Conservation (phyloP, 2,888 invertebrate genomes). For the Copidosoma aretas region DNA sequence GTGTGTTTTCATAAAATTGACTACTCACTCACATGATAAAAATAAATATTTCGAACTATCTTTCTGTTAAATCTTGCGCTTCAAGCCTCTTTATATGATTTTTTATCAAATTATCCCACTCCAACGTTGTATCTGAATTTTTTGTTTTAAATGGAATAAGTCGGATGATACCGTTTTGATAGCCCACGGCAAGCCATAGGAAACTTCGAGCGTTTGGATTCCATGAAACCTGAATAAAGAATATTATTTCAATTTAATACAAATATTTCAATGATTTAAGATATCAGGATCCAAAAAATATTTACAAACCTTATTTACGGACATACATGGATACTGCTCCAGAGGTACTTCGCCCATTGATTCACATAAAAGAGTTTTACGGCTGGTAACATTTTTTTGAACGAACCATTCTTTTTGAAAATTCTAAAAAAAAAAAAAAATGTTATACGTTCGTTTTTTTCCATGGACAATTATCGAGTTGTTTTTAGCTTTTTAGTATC, state of each 20-base stretch:
- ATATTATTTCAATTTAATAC: neutral
- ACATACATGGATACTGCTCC: constrained; percentile 60
- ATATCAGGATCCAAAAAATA: neutral
- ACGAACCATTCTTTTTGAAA: constrained; percentile 6
- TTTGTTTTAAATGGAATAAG: constrained; percentile 53
- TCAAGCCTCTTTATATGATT: constrained; percentile 12
- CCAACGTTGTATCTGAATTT: constrained; percentile 30
- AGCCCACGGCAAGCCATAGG: constrained; percentile 61
- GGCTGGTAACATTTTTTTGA: neutral
- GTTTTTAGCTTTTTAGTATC: no score
- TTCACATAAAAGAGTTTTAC: constrained; percentile 28
- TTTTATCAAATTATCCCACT: constrained; percentile 42
- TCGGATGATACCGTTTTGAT: constrained; percentile 63
- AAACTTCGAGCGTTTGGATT: constrained; percentile 64
- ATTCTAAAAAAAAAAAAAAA: constrained; percentile 9
- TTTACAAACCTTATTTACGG: constrained; percentile 57
- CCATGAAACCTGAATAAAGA: constrained; percentile 58
- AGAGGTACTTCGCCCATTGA: constrained; percentile 30
- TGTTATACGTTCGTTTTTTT: no score
- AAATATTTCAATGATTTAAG: neutral
- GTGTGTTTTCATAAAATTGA: no score
- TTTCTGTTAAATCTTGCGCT: no score
- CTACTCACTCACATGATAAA: no score
- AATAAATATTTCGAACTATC: no score
- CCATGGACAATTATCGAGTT: no score